phyloP scores from a whole-genome alignment of 2,888 invertebrate species.

The Pandemis cinnamomeana region DNA sequence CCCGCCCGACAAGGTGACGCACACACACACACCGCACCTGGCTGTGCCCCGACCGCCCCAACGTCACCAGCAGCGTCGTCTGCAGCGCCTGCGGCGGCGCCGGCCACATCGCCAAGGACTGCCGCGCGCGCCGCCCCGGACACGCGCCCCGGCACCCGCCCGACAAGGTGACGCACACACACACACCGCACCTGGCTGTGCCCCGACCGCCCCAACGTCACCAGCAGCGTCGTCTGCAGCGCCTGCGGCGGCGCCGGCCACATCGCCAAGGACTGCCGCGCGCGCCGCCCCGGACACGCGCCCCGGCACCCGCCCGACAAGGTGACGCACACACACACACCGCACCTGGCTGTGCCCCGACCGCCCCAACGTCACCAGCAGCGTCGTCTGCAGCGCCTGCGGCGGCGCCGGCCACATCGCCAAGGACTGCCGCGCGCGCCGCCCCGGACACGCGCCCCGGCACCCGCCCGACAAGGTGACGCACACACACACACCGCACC shows the following conservation, averaged over 20 bases:
- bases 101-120: constrained; percentile 97
- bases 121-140: constrained; percentile 93
- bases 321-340: constrained; percentile 74
- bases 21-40: constrained; percentile 91
- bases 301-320: constrained; percentile 8
- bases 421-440: constrained; percentile 96
- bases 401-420: constrained; percentile 89
- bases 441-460: constrained; percentile 86
- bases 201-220: constrained; percentile 95
- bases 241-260: constrained; percentile 89
- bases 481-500: constrained; percentile 88
- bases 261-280: constrained; percentile 98
- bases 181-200: constrained; percentile 94
- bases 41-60: constrained; percentile 93
- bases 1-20: constrained; percentile 6
- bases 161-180: constrained; percentile 7
- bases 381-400: constrained; percentile 97
- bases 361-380: constrained; percentile 95
- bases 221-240: constrained; percentile 96
- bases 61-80: constrained; percentile 97
- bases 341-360: constrained; percentile 96
- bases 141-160: constrained; percentile 66
- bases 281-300: constrained; percentile 90
- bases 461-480: constrained; percentile 11
- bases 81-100: constrained; percentile 88